Percentiles rank a stretch among this genome's conserved stretches.
phyloP scores from a whole-genome alignment of 2,113 vertebrate genomes.

The Vidua macroura region DNA sequence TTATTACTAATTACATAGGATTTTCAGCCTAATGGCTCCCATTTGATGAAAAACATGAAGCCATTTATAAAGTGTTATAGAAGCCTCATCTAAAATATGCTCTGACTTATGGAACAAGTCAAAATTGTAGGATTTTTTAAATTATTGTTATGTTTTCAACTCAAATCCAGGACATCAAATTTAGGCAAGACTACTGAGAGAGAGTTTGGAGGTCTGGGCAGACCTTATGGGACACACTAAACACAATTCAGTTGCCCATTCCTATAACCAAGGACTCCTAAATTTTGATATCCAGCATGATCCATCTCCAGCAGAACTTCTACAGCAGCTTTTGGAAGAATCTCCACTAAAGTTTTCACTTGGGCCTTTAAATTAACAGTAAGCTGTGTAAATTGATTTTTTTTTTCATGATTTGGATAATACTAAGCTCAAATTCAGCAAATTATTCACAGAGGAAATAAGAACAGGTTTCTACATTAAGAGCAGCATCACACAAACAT shows the following conservation, averaged over 20 bases:
- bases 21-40: background rate
- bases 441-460: background rate
- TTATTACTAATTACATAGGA: background rate
- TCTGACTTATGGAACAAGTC: background rate
- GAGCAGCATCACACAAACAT: background rate
- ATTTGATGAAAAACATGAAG: background rate
- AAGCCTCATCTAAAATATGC: background rate
- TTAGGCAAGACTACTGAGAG: background rate
- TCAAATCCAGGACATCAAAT: background rate
- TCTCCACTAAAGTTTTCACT: background rate
- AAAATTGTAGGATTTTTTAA: background rate
- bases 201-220: background rate
- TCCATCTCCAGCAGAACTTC: background rate
- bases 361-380: background rate
- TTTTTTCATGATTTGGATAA: background rate
- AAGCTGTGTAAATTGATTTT: background rate
- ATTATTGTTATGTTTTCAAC: background rate
- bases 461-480: background rate
- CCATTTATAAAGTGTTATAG: background rate
- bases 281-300: background rate
- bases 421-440: background rate
- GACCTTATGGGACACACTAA: background rate
- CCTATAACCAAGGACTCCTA: background rate
- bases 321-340: background rate
- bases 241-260: background rate